Conservation (phyloP, 30 jellyfish, hydroid and myxozoan genomes). For the Mastigias papua region DNA sequence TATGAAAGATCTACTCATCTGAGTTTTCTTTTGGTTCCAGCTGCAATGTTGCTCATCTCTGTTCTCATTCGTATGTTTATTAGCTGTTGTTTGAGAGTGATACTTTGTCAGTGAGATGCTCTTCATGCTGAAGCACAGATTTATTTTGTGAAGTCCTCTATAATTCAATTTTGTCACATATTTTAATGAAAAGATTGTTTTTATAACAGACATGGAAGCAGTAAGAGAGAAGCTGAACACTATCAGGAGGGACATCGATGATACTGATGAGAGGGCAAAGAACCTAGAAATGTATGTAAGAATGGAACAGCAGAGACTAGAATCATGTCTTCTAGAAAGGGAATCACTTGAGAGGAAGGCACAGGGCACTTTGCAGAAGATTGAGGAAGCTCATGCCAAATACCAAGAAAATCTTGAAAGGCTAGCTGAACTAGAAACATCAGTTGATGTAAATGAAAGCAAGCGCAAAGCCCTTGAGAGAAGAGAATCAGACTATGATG, state of each 20-base stretch:
- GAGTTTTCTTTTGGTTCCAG: too few species aligned
- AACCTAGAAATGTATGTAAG: constrained; percentile 45
- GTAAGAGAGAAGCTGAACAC: constrained; percentile 71
- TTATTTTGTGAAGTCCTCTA: too few species aligned
- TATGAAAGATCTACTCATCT: too few species aligned
- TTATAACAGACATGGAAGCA: constrained; percentile 74
- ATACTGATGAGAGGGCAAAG: constrained; percentile 67
- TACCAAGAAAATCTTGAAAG: constrained; percentile 66
- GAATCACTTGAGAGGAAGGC: constrained; percentile 72
- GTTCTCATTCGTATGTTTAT: too few species aligned
- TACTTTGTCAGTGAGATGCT: too few species aligned
- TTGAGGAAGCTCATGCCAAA: constrained; percentile 71
- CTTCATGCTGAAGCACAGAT: too few species aligned
- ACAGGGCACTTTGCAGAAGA: constrained; percentile 50
- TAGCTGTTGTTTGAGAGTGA: too few species aligned
- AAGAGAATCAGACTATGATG: constrained; percentile 82
- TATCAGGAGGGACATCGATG: constrained; percentile 68
- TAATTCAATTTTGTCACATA: too few species aligned
- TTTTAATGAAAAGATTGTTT: too few species aligned
- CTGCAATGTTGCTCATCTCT: too few species aligned
- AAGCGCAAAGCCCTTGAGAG: constrained; percentile 83
- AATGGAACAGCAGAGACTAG: constrained; percentile 69
- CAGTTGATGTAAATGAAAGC: constrained; percentile 84
- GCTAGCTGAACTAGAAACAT: constrained; percentile 65
- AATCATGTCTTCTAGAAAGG: constrained; percentile 76